phyloP scores from a whole-genome alignment of 2,888 invertebrate genomes.

The Aleiodes testaceus region DNA sequence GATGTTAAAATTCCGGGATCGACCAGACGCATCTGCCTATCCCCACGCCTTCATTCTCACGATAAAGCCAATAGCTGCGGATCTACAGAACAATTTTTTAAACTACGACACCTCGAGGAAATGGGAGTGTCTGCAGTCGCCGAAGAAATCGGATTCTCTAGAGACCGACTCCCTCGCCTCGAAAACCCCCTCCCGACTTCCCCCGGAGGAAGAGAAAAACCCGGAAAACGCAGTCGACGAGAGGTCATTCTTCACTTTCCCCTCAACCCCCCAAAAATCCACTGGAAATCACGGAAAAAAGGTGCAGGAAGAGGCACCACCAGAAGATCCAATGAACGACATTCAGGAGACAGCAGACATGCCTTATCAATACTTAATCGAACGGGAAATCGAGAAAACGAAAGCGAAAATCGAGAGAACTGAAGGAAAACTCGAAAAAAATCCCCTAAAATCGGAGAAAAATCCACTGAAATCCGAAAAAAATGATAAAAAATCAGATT shows the following conservation, averaged over 20 bases:
- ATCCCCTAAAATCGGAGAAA: no score
- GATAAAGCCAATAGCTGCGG: constrained; percentile 53
- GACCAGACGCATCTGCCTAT: constrained; percentile 59
- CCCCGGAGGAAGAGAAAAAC: no score
- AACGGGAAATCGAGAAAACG: constrained; percentile 58
- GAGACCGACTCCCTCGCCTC: not conserved
- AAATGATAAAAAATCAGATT: constrained; percentile 14
- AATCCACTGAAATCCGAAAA: not conserved
- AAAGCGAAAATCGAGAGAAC: constrained; percentile 17
- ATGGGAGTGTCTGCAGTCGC: no score
- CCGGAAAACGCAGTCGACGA: not conserved
- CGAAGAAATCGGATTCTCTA: not conserved
- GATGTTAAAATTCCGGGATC: constrained; percentile 64
- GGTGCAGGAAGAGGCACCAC: constrained; percentile 14
- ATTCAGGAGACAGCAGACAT: constrained; percentile 54
- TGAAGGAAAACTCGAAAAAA: no score
- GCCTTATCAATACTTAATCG: constrained; percentile 66
- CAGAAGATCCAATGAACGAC: constrained; percentile 27
- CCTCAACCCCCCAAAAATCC: not conserved
- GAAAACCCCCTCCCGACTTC: no score
- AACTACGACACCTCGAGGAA: constrained; percentile 6
- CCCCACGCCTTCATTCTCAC: constrained; percentile 66
- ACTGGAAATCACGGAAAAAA: constrained; percentile 19
- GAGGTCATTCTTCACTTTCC: not conserved
- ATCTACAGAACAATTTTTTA: not conserved